These are phyloP conservation scores for Leptinotarsa defecta DNA, from an alignment of 1,140 invertebrate species.

Conservation along the genomic window DNA sequence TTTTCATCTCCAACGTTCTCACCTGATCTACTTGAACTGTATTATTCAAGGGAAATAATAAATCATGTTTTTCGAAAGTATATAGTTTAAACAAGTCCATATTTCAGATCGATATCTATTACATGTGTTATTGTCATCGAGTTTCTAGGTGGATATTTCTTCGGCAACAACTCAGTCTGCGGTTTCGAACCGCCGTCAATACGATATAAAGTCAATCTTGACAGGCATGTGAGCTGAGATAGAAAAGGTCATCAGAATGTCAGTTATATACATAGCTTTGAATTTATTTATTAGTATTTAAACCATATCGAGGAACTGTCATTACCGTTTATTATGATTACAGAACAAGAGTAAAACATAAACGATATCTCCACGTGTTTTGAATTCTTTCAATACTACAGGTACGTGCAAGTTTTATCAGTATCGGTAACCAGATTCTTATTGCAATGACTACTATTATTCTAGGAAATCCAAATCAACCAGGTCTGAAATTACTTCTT, in stretches of 20 bases:
- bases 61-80: not conserved
- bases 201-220: not conserved
- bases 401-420: no score
- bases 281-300: no score
- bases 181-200: not conserved
- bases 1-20: not conserved
- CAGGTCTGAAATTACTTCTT: no score
- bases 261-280: not conserved
- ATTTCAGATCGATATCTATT: not conserved
- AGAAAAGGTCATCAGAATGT: constrained; percentile 8
- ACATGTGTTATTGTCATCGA: constrained; percentile 6
- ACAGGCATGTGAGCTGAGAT: not conserved
- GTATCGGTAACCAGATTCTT: no score
- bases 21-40: constrained; percentile 2
- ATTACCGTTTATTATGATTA: no score
- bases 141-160: constrained; percentile 2
- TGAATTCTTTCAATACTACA: no score
- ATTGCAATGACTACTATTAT: no score
- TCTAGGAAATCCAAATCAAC: no score
- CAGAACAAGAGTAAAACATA: no score
- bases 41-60: not conserved
- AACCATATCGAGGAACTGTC: no score
- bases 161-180: not conserved
- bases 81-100: not conserved
- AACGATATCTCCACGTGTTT: no score